Evolutionary conservation across 2,797 vertebrate species (phyloP).

Genomic region (Serranus cabrilla): DNA sequence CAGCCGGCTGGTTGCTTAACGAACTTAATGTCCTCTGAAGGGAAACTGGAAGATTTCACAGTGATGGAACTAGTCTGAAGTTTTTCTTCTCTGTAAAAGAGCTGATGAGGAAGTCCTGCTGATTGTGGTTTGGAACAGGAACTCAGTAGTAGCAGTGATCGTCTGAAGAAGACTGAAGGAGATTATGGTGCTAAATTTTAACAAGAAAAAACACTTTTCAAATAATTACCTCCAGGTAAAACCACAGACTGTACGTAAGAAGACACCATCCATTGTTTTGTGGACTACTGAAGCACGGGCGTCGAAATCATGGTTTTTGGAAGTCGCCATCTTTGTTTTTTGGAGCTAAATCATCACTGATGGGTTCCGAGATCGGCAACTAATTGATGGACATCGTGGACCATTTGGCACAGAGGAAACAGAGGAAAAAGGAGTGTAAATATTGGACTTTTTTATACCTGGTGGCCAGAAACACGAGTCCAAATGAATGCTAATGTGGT

Average conservation of each 20-base stretch:
- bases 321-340: background rate
- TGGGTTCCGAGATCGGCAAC: background rate
- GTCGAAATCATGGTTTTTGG: background rate
- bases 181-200: no score
- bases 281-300: no score
- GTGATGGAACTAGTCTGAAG: background rate
- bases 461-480: background rate
- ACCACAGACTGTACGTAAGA: no score
- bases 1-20: background rate
- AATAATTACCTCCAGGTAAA: background rate
- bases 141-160: background rate
- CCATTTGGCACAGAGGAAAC: background rate
- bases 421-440: background rate
- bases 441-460: background rate
- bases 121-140: slow-evolving; percentile 25
- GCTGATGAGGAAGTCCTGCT: slow-evolving; percentile 22
- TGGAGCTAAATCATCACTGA: no score
- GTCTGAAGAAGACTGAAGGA: background rate
- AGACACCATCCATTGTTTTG: no score
- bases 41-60: background rate
- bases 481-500: background rate
- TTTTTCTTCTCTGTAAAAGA: background rate
- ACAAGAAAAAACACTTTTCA: background rate
- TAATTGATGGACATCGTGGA: background rate
- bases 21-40: background rate